A percentile compares a stretch with the other conserved stretches of the same genome.
These are phyloP conservation scores for Psettodes erumei DNA, from an alignment of 2,113 vertebrate species.

Conservation along the genomic window DNA sequence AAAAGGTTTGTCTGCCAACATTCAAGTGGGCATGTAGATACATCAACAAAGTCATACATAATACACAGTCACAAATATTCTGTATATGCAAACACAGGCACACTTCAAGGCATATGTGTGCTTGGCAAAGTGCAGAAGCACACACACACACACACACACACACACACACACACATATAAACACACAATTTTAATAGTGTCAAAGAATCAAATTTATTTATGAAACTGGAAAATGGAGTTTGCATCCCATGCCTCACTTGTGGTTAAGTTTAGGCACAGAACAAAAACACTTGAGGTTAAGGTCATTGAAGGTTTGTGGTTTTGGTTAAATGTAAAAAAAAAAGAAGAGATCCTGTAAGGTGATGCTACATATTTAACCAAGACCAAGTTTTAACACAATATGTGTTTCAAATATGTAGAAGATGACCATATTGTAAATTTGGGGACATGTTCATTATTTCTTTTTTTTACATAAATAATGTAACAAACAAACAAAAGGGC, in stretches of 20 bases:
- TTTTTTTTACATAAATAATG: no score
- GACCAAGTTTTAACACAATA: no score
- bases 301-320: not conserved
- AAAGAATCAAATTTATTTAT: not conserved
- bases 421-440: no score
- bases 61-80: not conserved
- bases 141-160: not conserved
- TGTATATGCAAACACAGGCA: not conserved
- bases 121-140: not conserved
- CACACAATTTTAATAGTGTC: not conserved
- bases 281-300: not conserved
- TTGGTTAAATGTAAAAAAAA: not conserved
- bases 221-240: not conserved
- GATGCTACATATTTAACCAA: not conserved
- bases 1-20: constrained; percentile 4
- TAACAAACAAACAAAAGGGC: no score
- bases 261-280: not conserved
- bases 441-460: no score
- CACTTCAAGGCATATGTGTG: not conserved
- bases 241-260: not conserved
- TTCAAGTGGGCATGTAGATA: not conserved
- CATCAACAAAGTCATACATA: not conserved
- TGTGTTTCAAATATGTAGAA: no score
- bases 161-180: no score
- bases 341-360: constrained; percentile 1